Base-by-base conservation (phyloP, 2,888 invertebrate genomes). In the Hirudinaria manillensis region DNA sequence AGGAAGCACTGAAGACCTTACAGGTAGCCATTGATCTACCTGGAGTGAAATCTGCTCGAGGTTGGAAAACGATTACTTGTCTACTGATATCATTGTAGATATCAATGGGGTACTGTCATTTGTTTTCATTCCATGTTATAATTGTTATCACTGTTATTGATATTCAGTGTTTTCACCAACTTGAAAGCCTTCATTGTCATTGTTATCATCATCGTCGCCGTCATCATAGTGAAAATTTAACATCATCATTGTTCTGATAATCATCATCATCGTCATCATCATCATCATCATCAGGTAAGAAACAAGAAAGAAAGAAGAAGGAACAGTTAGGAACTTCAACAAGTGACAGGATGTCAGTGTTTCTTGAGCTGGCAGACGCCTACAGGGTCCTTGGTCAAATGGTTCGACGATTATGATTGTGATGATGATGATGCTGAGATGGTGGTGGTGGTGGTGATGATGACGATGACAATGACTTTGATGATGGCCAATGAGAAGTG, bases 291-390 rank as follows among this genome's bases (percentile, higher is more conserved):
- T 2, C 1, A 45, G 45, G 45, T 16, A 45, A 45, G 13, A 45
- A 45, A 16, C 45, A 45, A 45, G 45, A 16, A 10, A 16, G 45
- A 7, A 70, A 36, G 53, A 76, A 76, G 67, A 77, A 78, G 65
- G 80, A 81, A 36, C 76, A 72, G 3, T 75, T 75, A 10, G 78
- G 79, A 51, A 83, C 84, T 67, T 80, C 82, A 76, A 80, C 82
- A 34, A 84, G 83, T 77, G 95, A 97, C 82, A 90, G 92, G 82
- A 92, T 93, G 0, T 91, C 93, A 0, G 88, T 96, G 77, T 95
- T 91, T 85, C 87, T 95, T 79, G 94, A 96, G 86, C 87, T 96
- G 72, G 91, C 93, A 78, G 91, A 92, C 80, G 89, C 90, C 27
- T 90, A 93, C 83, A 88, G 90, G 78, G 86, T 88, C 72, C 86